Conservation (phyloP, 2,113 vertebrate species). For the Pampusana beccarii region DNA sequence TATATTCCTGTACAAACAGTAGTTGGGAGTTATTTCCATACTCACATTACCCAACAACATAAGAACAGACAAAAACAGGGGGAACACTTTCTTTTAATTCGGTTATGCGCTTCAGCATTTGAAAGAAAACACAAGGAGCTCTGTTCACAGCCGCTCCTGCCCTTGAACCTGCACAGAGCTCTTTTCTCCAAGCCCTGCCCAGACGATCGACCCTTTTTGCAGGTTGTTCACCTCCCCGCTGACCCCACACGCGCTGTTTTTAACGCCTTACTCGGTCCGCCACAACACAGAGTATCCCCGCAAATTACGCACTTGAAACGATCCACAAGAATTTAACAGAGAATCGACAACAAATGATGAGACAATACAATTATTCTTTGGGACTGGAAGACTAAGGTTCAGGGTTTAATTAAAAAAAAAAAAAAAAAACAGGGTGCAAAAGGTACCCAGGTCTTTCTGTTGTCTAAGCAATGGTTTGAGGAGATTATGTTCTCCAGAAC, state of each 20-base stretch:
- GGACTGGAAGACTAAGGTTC: not conserved
- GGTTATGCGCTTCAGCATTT: accelerated
- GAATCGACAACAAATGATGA: not conserved
- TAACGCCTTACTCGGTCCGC: not conserved
- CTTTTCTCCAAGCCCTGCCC: not conserved
- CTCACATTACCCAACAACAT: accelerated
- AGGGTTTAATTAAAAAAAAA: not conserved
- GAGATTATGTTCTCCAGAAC: not conserved
- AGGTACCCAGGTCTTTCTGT: not conserved
- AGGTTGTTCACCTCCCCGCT: not conserved
- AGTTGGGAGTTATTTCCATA: not conserved
- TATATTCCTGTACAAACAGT: not conserved
- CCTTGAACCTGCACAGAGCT: not conserved
- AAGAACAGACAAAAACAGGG: not conserved
- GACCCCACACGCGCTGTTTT: not conserved
- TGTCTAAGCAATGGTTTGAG: not conserved
- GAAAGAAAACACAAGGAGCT: not conserved
- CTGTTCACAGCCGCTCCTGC: not conserved
- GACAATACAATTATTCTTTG: not conserved
- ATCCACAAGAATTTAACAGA: not conserved
- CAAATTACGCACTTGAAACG: not conserved
- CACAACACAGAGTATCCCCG: not conserved
- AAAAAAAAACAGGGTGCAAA: not conserved
- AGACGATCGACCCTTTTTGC: not conserved
- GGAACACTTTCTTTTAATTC: not conserved